Percentiles rank a stretch among this genome's conserved stretches.
Conservation (phyloP, 1,140 invertebrate genomes). For the Drosophila ambigua region DNA sequence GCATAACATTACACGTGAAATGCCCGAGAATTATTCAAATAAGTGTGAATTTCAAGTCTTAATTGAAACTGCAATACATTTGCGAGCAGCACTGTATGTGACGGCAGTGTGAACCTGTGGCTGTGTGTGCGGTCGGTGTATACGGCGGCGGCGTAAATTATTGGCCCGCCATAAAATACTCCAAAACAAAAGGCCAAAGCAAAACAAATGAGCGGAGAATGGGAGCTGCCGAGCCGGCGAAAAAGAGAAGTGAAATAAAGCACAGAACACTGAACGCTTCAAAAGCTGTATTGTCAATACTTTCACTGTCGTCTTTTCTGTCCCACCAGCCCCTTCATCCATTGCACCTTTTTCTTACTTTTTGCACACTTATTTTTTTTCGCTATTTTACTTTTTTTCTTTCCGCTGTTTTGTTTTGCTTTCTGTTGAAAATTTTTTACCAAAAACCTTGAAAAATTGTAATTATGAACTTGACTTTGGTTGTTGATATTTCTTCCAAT, state of each 20-base stretch:
- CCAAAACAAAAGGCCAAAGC: constrained; percentile 38
- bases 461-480: constrained; percentile 79
- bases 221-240: constrained; percentile 10
- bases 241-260: constrained; percentile 26
- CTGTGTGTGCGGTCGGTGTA: too few relatives aligned
- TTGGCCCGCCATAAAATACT: constrained; percentile 35
- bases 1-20: too few relatives aligned
- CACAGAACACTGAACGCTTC: constrained; percentile 6
- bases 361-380: constrained; percentile 43
- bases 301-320: constrained; percentile 10
- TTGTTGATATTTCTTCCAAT: constrained; percentile 20
- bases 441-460: constrained; percentile 74
- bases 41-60: too few relatives aligned
- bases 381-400: constrained; percentile 14
- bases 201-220: constrained; percentile 42
- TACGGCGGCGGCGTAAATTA: constrained; percentile 30
- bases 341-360: constrained; percentile 24
- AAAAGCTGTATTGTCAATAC: constrained; percentile 7
- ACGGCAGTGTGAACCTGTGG: too few relatives aligned
- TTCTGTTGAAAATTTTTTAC: constrained; percentile 68
- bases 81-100: too few relatives aligned
- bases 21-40: too few relatives aligned
- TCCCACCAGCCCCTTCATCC: constrained; percentile 11
- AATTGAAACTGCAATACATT: too few relatives aligned
- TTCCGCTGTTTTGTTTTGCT: constrained; percentile 43